Conservation (phyloP, 2,113 vertebrate genomes). For the Pardalotus punctatus region DNA sequence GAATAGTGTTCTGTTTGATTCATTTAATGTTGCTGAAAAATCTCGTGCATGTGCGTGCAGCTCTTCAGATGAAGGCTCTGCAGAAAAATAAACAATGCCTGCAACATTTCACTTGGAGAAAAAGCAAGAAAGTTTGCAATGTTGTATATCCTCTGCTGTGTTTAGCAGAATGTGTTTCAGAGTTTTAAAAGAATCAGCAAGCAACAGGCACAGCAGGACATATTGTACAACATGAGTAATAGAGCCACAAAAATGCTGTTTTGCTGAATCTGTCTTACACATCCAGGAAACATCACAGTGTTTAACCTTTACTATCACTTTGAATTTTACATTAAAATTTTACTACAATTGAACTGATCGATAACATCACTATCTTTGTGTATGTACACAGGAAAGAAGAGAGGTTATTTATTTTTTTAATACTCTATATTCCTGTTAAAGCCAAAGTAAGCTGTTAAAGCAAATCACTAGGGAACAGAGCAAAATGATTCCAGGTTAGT, state of each 20-base stretch:
- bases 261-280: conserved; percentile 52
- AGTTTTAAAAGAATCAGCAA: conserved; percentile 57
- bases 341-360: background rate
- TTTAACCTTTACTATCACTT: conserved; percentile 41
- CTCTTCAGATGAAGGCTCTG: background rate
- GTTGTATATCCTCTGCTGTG: background rate
- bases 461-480: background rate
- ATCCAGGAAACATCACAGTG: conserved; percentile 7
- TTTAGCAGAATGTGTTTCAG: conserved; percentile 35
- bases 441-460: background rate
- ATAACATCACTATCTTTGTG: background rate
- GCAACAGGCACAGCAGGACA: conserved; percentile 49
- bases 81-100: conserved; percentile 29
- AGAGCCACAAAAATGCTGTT: conserved; percentile 60
- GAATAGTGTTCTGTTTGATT: background rate
- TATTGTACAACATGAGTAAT: conserved; percentile 48
- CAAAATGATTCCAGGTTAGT: conserved; percentile 28
- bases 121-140: background rate
- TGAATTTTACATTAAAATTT: conserved; percentile 6
- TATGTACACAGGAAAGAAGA: background rate
- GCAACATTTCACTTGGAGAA: conserved; percentile 10
- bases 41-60: background rate
- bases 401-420: background rate
- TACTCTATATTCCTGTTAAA: background rate
- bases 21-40: background rate